These are phyloP conservation scores for Catostylus mosaicus DNA, from an alignment of 30 jellyfish, hydroid and myxozoan genomes.

Conservation along the genomic window DNA sequence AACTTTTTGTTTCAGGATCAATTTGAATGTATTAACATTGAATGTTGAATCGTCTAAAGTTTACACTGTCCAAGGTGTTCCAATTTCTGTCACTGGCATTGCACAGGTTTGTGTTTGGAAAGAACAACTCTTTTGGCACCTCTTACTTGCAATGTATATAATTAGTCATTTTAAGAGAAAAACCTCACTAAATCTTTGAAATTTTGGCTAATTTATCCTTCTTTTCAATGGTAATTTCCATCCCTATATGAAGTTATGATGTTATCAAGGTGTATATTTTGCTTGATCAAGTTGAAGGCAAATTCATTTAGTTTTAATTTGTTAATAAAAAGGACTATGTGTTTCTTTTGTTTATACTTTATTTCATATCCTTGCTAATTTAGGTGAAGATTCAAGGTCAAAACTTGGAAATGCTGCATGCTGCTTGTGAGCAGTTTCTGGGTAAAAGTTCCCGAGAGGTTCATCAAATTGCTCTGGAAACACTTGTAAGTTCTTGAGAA, in stretches of 20 bases:
- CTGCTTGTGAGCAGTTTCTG: slow-evolving; percentile 95
- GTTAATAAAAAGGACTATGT: no score
- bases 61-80: slow-evolving; percentile 91
- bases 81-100: slow-evolving; percentile 96
- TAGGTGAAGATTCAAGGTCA: slow-evolving; percentile 92
- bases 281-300: no score
- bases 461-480: slow-evolving; percentile 86
- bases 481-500: slow-evolving; percentile 77
- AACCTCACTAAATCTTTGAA: no score
- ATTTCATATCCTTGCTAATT: no score
- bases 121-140: not conserved
- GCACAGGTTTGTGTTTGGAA: slow-evolving; percentile 74
- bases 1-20: slow-evolving; percentile 53
- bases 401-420: slow-evolving; percentile 82
- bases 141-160: not conserved
- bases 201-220: no score
- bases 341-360: no score
- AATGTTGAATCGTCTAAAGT: slow-evolving; percentile 86
- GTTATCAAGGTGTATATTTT: no score
- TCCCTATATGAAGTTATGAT: no score
- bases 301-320: no score
- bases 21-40: slow-evolving; percentile 85
- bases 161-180: not conserved
- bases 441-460: slow-evolving; percentile 78
- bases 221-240: no score